Evolutionary conservation across 2,888 invertebrate species (phyloP).

Genomic region (Formica aserva): DNA sequence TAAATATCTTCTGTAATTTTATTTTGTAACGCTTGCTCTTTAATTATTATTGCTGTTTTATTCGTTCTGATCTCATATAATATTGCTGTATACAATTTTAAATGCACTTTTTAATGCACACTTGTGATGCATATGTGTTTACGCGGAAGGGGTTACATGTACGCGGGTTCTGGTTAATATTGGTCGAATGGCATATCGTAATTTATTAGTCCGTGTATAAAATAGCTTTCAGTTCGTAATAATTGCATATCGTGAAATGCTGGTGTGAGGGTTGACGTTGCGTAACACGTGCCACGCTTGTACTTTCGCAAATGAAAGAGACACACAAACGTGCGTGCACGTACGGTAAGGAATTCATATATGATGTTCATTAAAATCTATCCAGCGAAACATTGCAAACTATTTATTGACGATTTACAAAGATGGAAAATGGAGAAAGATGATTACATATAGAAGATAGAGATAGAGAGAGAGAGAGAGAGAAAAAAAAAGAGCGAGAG

Average conservation of each 20-base stretch:
- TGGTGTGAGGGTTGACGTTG: slow-evolving; percentile 45
- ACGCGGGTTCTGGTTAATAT: not conserved
- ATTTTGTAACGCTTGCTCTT: not conserved
- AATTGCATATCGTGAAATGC: slow-evolving; percentile 54
- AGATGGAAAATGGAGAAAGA: slow-evolving; percentile 28
- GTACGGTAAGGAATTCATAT: slow-evolving; percentile 33
- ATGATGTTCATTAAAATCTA: slow-evolving; percentile 71
- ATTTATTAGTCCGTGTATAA: slow-evolving; percentile 57
- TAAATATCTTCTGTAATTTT: not conserved
- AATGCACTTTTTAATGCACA: not conserved
- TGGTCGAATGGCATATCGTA: slow-evolving; percentile 38
- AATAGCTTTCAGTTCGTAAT: slow-evolving; percentile 55
- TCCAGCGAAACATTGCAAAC: slow-evolving; percentile 54
- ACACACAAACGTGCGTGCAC: not conserved
- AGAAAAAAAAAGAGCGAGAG: not conserved
- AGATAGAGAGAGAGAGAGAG: not conserved
- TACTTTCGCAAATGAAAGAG: slow-evolving; percentile 27
- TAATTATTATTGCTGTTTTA: not conserved
- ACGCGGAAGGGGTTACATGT: not conserved
- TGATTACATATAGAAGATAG: not conserved
- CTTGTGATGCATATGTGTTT: not conserved
- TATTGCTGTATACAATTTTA: not conserved
- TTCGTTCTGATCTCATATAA: slow-evolving; percentile 10
- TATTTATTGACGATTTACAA: slow-evolving; percentile 64
- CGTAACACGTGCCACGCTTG: slow-evolving; percentile 33